These are phyloP conservation scores for Pollicipes pollicipes DNA, from an alignment of 1,140 invertebrate genomes.

Conservation along the genomic window DNA sequence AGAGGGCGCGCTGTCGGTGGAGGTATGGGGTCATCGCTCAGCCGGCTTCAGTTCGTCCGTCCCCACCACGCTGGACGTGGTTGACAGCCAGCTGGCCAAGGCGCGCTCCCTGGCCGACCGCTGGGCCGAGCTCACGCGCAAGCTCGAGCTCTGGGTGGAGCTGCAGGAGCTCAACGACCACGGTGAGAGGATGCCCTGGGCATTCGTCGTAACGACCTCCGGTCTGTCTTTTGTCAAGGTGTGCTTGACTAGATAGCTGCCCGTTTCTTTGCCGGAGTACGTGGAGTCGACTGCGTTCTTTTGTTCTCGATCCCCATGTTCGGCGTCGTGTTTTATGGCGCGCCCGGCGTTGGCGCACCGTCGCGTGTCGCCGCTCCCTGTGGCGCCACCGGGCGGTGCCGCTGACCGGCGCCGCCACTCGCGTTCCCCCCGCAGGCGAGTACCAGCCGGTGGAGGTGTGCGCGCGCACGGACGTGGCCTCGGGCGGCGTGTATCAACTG, in stretches of 20 bases:
- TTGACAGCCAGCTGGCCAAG: conserved; percentile 68
- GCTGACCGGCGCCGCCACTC: too few relatives aligned
- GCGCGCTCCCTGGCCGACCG: conserved; percentile 71
- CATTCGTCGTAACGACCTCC: too few relatives aligned
- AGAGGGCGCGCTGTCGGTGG: conserved; percentile 89
- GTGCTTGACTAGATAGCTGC: too few relatives aligned
- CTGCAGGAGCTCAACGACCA: conserved; percentile 35
- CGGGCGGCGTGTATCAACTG: conserved; percentile 84
- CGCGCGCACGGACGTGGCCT: conserved; percentile 35
- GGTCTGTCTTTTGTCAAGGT: too few relatives aligned
- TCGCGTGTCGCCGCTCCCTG: too few relatives aligned
- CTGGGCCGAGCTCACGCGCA: conserved; percentile 83
- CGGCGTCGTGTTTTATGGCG: too few relatives aligned
- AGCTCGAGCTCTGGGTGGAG: conserved; percentile 39
- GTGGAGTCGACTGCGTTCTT: too few relatives aligned
- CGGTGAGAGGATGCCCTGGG: not conserved
- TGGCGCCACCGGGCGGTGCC: too few relatives aligned
- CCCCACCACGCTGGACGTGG: conserved; percentile 31
- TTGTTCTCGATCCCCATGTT: too few relatives aligned
- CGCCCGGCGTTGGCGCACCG: too few relatives aligned
- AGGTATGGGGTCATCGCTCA: conserved; percentile 92
- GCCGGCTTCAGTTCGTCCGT: conserved; percentile 46
- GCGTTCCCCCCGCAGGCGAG: conserved; percentile 41
- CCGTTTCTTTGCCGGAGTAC: too few relatives aligned
- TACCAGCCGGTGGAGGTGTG: conserved; percentile 83